Percentiles rank a stretch among this genome's conserved stretches.
Conservation (phyloP, 2,797 vertebrate genomes). For the Sebastes aleutianus region DNA sequence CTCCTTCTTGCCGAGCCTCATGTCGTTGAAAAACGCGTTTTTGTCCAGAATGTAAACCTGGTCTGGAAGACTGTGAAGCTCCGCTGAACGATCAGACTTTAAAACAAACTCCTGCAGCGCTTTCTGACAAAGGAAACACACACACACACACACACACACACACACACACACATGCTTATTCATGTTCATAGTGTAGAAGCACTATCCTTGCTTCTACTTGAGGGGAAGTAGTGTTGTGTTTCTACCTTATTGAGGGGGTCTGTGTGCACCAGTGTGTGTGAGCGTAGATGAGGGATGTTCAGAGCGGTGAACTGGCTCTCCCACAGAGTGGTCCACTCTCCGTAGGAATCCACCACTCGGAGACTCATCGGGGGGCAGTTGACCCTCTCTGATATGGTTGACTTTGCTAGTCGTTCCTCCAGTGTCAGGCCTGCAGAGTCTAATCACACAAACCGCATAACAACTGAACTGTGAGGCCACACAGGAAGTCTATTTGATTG, state of each 20-base stretch:
- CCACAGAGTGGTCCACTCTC: conserved; percentile 81
- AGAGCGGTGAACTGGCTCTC: conserved; percentile 83
- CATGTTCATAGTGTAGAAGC: neutral
- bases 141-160: neutral
- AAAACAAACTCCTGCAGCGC: conserved; percentile 81
- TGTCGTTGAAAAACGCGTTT: conserved; percentile 84
- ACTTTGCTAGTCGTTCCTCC: conserved; percentile 19
- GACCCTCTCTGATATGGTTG: neutral
- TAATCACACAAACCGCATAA: neutral
- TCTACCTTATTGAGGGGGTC: conserved; percentile 82
- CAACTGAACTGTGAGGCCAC: neutral
- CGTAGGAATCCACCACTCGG: conserved; percentile 81
- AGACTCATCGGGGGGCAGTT: conserved; percentile 49
- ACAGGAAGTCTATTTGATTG: neutral
- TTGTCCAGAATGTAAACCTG: conserved; percentile 80
- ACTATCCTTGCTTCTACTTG: neutral
- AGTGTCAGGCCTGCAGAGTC: conserved; percentile 39
- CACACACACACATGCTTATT: neutral
- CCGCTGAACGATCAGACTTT: conserved; percentile 56
- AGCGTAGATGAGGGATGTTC: conserved; percentile 84
- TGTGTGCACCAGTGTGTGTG: conserved; percentile 84
- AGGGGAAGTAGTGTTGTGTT: neutral
- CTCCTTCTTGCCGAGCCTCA: conserved; percentile 79
- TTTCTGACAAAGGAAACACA: conserved; percentile 60
- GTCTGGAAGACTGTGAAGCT: conserved; percentile 80